Conservation (phyloP, 2,113 vertebrate genomes). For the Cebus imitator region DNA sequence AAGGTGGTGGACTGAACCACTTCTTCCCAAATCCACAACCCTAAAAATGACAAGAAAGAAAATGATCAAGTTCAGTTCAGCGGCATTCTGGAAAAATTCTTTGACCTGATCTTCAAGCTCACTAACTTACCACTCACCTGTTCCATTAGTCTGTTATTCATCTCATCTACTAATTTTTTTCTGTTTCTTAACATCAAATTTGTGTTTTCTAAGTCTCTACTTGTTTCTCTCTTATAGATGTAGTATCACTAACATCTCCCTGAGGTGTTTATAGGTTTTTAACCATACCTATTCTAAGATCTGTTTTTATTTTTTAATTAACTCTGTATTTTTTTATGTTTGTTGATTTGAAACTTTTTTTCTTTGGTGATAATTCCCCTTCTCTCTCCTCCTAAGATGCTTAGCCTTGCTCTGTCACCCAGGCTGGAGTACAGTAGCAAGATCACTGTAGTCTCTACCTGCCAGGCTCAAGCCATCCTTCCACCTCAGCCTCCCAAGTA, state of each 20-base stretch:
- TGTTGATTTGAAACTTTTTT: not conserved
- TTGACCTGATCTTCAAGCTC: not conserved
- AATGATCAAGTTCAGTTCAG: not conserved
- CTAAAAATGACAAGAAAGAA: not conserved
- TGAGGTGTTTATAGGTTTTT: not conserved
- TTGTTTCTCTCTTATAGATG: not conserved
- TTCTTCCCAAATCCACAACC: not conserved
- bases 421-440: no score
- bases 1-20: not conserved
- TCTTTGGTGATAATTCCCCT: not conserved
- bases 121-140: not conserved
- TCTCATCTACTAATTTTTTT: not conserved
- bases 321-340: not conserved
- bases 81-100: not conserved
- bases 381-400: not conserved
- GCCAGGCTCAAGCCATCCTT: no score
- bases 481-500: no score
- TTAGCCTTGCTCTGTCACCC: not conserved
- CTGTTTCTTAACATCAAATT: not conserved
- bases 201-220: not conserved
- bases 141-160: not conserved
- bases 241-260: not conserved
- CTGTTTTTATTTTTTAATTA: not conserved
- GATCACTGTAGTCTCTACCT: no score
- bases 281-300: not conserved